phyloP scores from a whole-genome alignment of 2,113 vertebrate species.

The Solea senegalensis region DNA sequence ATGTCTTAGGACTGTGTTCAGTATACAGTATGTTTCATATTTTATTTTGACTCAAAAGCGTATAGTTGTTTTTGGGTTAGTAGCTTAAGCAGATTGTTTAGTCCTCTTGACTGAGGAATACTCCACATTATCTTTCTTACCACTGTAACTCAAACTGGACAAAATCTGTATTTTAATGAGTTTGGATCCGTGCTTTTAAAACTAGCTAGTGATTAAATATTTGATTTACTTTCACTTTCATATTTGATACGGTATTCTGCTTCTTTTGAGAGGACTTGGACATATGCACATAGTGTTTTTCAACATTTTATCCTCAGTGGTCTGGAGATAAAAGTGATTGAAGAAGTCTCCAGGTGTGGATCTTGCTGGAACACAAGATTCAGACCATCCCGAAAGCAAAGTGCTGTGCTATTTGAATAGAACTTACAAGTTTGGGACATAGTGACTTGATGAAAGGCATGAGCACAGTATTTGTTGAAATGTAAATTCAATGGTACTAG shows the following conservation, averaged over 20 bases:
- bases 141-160: not conserved
- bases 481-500: not conserved
- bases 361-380: conserved; percentile 6
- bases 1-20: not conserved
- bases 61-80: not conserved
- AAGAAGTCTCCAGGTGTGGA: conserved; percentile 5
- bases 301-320: not conserved
- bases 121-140: not conserved
- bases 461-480: conserved; percentile 1
- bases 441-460: not conserved
- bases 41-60: not conserved
- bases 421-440: not conserved
- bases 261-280: conserved; percentile 9
- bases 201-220: not conserved
- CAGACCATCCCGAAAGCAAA: conserved; percentile 4
- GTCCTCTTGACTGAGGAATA: not conserved
- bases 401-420: not conserved
- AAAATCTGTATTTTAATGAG: not conserved
- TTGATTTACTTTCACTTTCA: not conserved
- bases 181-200: not conserved
- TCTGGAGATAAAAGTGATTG: conserved; percentile 24
- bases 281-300: not conserved
- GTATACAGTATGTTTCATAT: not conserved
- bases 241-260: conserved; percentile 2
- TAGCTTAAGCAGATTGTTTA: not conserved